Base-by-base conservation (phyloP, 1,140 invertebrate genomes). In the Drosophila ohnishii region DNA sequence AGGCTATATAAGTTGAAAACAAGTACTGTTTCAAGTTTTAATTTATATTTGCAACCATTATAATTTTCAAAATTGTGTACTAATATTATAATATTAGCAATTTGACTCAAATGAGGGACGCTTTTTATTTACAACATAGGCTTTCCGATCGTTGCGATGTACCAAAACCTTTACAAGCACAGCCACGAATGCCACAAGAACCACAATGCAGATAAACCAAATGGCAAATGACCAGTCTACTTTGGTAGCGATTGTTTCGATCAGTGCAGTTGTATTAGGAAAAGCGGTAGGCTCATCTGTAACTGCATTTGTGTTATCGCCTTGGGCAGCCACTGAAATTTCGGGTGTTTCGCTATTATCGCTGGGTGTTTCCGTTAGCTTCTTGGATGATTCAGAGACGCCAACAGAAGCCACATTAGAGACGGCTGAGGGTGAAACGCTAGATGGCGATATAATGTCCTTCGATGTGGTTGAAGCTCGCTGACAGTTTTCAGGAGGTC, bases 91-190 rank as follows among this genome's bases (percentile, higher is more conserved):
- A 19, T 35, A 14, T 35, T 37, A 55, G 8, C 51, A 55, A 55
- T 55, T 13, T 25, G 34, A n/a, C 8, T 37, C 51, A 22, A 19
- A n/a, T 10, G 51, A 22, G 5, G 8, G 19, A 14, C 16, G 8
- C 22, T 37, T n/a, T 25, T 55, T 13, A 37, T 37, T 55, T 13
- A 55, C 51, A 25, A 55, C 34, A 55, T 55, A 55, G 19, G 19
- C 13, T 11, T 4, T 2, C 22, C 8, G 19, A 10, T 13, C 7
- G 35, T 53, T 22, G n/a, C 51, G 13, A n/a, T 37, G 16, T 22
- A 55, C 19, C 13, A 55, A 55, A 9, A 55, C 9, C 6, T 22
- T 37, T 3, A 53, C 11, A 35, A 37, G 8, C 13, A 55, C 4
- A 55, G 13, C 51, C 19, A 37, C 7, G 13, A 55, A 3, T 25